These are phyloP conservation scores for Lagorchestes hirsutus DNA, from an alignment of 2,797 vertebrate species.

Conservation along the genomic window DNA sequence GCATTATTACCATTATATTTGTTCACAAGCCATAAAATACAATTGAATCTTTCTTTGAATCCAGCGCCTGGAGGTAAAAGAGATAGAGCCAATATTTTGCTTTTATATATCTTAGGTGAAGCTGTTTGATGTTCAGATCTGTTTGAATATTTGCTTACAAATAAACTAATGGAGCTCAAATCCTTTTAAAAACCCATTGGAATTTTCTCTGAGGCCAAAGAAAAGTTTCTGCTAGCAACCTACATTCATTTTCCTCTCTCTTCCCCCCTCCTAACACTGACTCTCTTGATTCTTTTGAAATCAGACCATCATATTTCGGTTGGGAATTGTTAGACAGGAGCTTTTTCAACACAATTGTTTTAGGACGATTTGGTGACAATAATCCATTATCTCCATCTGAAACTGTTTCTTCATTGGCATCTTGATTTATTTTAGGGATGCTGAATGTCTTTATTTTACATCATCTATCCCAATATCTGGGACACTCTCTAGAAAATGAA, in stretches of 20 bases:
- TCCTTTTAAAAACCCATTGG: constrained; percentile 1
- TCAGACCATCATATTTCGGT: constrained; percentile 45
- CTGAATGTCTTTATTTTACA: constrained; percentile 25
- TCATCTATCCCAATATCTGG: constrained; percentile 62
- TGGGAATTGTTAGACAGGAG: not conserved
- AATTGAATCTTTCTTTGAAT: constrained; percentile 58
- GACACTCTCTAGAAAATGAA: constrained; percentile 36
- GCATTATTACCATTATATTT: constrained; percentile 54
- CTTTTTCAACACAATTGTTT: constrained; percentile 45
- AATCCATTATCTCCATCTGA: constrained; percentile 45
- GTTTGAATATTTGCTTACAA: constrained; percentile 61
- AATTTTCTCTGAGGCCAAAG: constrained; percentile 21
- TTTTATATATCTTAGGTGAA: constrained; percentile 35
- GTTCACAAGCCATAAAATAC: constrained; percentile 60
- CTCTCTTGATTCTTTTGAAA: constrained; percentile 55
- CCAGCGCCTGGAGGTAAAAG: constrained; percentile 28
- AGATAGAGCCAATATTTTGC: constrained; percentile 37
- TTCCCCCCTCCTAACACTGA: constrained; percentile 7
- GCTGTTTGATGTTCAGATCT: constrained; percentile 29
- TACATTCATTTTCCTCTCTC: not conserved
- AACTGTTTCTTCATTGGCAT: constrained; percentile 55
- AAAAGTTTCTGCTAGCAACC: constrained; percentile 1
- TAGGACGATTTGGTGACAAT: constrained; percentile 7
- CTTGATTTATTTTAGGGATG: constrained; percentile 69
- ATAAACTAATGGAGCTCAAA: constrained; percentile 32